Percentiles rank a stretch among this genome's conserved stretches.
These are phyloP conservation scores for Morus bassanus DNA, from an alignment of 2,797 vertebrate species.

Conservation along the genomic window DNA sequence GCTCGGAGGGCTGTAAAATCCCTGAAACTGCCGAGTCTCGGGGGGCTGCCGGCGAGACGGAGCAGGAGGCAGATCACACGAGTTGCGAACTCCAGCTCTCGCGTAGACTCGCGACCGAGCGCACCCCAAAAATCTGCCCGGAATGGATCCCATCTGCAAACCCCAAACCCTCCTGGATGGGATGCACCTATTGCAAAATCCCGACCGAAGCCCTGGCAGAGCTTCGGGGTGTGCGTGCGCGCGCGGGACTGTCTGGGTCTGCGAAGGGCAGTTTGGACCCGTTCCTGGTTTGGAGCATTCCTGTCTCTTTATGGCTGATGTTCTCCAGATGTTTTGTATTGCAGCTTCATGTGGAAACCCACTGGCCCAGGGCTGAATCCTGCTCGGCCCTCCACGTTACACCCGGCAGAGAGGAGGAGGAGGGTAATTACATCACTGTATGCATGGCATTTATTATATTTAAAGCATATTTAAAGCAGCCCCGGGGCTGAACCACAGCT, in stretches of 20 bases:
- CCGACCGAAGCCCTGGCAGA: background rate
- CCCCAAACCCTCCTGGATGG: background rate
- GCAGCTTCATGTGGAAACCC: conserved; percentile 31
- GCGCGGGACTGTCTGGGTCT: background rate
- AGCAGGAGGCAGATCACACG: background rate
- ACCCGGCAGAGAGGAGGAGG: background rate
- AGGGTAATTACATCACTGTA: rapidly evolving
- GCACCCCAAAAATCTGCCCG: background rate
- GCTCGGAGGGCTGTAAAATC: background rate
- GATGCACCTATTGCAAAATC: background rate
- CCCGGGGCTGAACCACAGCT: background rate
- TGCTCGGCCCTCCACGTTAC: background rate
- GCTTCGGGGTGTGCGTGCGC: background rate
- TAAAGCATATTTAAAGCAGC: background rate
- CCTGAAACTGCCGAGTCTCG: background rate
- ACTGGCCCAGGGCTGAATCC: background rate
- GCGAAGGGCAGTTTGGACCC: background rate
- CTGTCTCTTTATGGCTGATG: conserved; percentile 28
- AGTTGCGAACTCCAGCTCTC: background rate
- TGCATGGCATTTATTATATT: background rate
- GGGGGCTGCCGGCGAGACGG: background rate
- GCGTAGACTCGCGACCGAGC: rapidly evolving
- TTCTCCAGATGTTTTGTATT: conserved; percentile 53
- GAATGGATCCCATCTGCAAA: background rate
- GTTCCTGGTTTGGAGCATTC: conserved; percentile 19